phyloP scores from a whole-genome alignment of 2,888 invertebrate species.

The Tanypteryx hageni region DNA sequence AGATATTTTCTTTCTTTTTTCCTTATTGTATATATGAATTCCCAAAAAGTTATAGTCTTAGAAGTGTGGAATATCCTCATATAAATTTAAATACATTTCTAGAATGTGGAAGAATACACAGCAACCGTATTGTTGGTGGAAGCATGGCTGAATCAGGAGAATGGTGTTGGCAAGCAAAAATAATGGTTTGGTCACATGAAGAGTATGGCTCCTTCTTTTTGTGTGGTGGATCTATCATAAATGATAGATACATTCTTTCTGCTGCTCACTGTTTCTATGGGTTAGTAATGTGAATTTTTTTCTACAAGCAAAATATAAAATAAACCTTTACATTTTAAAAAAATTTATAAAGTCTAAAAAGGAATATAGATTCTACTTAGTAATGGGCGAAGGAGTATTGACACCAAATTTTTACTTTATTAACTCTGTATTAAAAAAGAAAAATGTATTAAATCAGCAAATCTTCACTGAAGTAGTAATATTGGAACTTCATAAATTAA shows the following conservation, averaged over 20 bases:
- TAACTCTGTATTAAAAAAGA: too few relatives aligned
- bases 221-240: constrained; percentile 29
- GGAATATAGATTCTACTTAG: too few relatives aligned
- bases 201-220: constrained; percentile 17
- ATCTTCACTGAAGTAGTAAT: not conserved
- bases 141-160: constrained; percentile 24
- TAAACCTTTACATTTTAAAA: not conserved
- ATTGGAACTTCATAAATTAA: not conserved
- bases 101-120: constrained; percentile 42
- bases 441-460: too few relatives aligned
- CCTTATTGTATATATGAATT: too few relatives aligned
- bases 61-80: too few relatives aligned
- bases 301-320: not conserved
- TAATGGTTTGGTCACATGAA: constrained; percentile 35
- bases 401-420: too few relatives aligned
- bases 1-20: too few relatives aligned
- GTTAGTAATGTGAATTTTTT: not conserved
- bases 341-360: too few relatives aligned
- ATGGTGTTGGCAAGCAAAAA: constrained; percentile 54
- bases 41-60: too few relatives aligned
- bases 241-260: constrained; percentile 32
- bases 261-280: constrained; percentile 55
- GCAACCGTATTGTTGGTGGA: constrained; percentile 42
- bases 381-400: too few relatives aligned
- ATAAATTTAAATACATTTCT: not conserved